phyloP scores from a whole-genome alignment of 2,888 invertebrate genomes.

The Ceraclea dissimilis region DNA sequence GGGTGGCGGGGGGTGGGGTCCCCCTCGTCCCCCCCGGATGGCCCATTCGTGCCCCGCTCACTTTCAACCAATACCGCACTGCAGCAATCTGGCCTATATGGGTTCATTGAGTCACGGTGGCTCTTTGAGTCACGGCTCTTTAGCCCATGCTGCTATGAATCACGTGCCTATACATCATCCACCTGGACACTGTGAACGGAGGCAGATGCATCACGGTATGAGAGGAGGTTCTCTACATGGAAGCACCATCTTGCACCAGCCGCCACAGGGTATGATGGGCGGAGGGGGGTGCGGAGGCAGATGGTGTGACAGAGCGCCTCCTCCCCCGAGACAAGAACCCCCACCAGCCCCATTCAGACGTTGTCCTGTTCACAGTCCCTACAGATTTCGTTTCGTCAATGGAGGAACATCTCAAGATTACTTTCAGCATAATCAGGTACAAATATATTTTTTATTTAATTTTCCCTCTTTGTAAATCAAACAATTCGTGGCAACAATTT shows the following conservation, averaged over 20 bases:
- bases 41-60: constrained; percentile 23
- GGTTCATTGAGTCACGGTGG: constrained; percentile 23
- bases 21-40: constrained; percentile 18
- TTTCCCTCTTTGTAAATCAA: too few relatives aligned
- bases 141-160: constrained; percentile 11
- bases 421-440: constrained; percentile 24
- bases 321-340: constrained; percentile 17
- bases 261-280: constrained; percentile 2
- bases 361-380: constrained; percentile 57
- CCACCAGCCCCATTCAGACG: constrained; percentile 22
- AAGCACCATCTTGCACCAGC: constrained; percentile 24
- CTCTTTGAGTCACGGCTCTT: constrained; percentile 22
- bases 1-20: constrained; percentile 20
- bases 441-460: background rate
- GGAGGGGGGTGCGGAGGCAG: constrained; percentile 12
- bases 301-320: constrained; percentile 22
- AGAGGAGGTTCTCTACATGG: constrained; percentile 23
- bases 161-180: constrained; percentile 15
- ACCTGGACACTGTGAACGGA: constrained; percentile 17
- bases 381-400: constrained; percentile 45
- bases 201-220: constrained; percentile 20
- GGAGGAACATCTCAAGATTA: constrained; percentile 22
- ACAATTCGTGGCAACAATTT: too few relatives aligned
- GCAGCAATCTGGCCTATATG: constrained; percentile 24
- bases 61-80: constrained; percentile 18